Evolutionary conservation across 2,888 invertebrate species (phyloP), one percentile per base, ranked within the genome.

Genomic region (Nomada ferruginata): DNA sequence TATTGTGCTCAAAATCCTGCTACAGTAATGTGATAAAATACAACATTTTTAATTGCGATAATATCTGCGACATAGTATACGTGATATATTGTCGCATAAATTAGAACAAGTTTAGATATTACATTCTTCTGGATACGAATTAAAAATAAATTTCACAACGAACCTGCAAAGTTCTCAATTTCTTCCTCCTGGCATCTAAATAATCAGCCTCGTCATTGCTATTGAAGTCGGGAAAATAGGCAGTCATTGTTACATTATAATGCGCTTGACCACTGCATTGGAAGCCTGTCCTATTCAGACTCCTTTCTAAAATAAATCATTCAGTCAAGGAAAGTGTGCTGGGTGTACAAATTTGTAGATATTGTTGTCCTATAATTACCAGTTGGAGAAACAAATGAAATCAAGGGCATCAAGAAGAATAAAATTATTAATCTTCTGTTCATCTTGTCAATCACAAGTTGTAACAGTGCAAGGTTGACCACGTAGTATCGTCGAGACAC

Each of bases 101-200:
- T 47, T 47, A 55, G 55, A 55, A 20, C 23, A 36, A 65, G 15
- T 5, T 42, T 20, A 0, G 20, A 47, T 47, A 47, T 47, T 11
- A 47, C 11, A 47, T 47, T 47, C 10, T 11, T 13, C 47, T 15
- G 13, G n/a, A 53, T 7, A 18, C 59, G 18, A 36, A 18, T 52
- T 2, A 7, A 36, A 50, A 52, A 13, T 52, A 50, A n/a, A 63
- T 60, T 52, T 3, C 18, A 36, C 1, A 42, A 68, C 76, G 79
- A 91, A 95, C 95, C 93, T 95, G 95, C 53, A 95, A 90, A 2
- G 94, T 94, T 66, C 92, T 89, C 55, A 95, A 84, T 87, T 94
- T 94, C 85, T 94, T 93, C 65, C 94, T 94, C 74, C 89, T 92
- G 47, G 89, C 91, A 77, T 95, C 95, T 76, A 93, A 86, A 86